phyloP scores from a whole-genome alignment of 2,113 vertebrate species.

The Zosterops borbonicus region DNA sequence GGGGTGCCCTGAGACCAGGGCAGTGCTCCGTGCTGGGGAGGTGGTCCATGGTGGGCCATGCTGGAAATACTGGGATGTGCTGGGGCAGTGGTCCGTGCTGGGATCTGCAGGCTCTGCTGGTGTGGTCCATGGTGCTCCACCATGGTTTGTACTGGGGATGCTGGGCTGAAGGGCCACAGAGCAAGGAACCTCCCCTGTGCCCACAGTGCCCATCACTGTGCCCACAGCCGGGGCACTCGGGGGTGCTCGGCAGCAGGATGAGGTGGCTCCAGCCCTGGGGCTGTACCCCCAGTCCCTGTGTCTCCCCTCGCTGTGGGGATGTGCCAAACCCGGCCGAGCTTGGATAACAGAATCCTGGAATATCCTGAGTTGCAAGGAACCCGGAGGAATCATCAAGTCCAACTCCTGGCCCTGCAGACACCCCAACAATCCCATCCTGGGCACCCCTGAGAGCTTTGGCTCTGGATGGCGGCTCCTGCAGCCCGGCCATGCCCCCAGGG shows the following conservation, averaged over 20 bases:
- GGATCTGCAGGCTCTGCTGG: neutral
- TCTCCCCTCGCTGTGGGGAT: too few species aligned
- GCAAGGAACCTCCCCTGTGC: too few species aligned
- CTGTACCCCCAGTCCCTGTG: too few species aligned
- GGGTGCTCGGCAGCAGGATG: neutral
- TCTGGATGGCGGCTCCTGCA: neutral
- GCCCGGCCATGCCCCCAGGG: neutral
- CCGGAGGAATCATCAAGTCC: accelerated
- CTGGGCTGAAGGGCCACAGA: neutral
- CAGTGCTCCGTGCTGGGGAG: neutral
- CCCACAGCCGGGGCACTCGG: neutral
- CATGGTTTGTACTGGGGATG: neutral
- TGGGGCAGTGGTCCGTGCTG: neutral
- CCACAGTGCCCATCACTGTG: neutral
- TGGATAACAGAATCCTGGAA: neutral
- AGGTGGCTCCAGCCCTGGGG: neutral
- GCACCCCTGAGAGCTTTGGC: neutral
- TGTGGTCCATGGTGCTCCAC: neutral
- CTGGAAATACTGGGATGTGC: neutral
- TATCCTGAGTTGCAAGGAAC: neutral
- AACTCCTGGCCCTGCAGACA: neutral
- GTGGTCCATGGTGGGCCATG: neutral
- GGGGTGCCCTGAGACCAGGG: neutral
- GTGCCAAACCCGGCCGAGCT: neutral
- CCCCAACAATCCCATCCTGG: neutral